A percentile compares a stretch with the other conserved stretches of the same genome.
Conservation (phyloP, 2,888 invertebrate species). For the Athalia cordata region DNA sequence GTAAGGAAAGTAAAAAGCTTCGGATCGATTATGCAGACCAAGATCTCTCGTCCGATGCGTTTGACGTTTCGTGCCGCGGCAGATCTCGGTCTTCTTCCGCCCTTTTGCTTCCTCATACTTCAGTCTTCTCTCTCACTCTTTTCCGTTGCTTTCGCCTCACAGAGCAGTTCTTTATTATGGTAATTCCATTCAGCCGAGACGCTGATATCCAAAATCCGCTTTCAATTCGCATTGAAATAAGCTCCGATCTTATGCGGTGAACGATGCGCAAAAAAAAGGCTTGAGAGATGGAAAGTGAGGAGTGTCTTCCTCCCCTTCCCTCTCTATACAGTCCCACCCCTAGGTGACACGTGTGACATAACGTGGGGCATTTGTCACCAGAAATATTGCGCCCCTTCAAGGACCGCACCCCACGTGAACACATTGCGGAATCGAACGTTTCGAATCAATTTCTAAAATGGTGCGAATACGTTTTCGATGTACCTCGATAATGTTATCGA, state of each 20-base stretch:
- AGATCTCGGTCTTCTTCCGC: conserved; percentile 19
- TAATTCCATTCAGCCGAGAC: conserved; percentile 65
- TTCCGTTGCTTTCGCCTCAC: conserved; percentile 25
- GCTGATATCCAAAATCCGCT: conserved; percentile 65
- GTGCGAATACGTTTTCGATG: conserved; percentile 3
- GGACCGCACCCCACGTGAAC: conserved; percentile 2
- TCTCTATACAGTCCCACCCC: background rate
- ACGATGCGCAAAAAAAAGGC: conserved; percentile 47
- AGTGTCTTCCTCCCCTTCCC: conserved; percentile 15
- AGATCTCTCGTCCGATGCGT: conserved; percentile 35
- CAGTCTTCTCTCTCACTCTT: conserved; percentile 29
- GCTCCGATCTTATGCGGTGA: conserved; percentile 54
- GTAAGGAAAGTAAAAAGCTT: conserved; percentile 4
- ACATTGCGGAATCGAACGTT: background rate
- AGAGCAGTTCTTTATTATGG: conserved; percentile 64
- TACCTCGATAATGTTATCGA: background rate
- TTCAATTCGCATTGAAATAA: conserved; percentile 66
- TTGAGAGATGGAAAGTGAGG: conserved; percentile 37
- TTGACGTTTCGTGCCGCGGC: conserved; percentile 21
- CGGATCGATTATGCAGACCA: conserved; percentile 32
- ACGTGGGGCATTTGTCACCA: conserved; percentile 41
- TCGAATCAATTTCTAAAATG: conserved; percentile 39
- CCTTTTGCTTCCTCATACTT: conserved; percentile 28
- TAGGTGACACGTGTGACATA: conserved; percentile 42
- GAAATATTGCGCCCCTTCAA: conserved; percentile 37